Evolutionary conservation across 2,888 invertebrate species (phyloP), one percentile per base, ranked within the genome.

Genomic region (Gymnocheta viridis): DNA sequence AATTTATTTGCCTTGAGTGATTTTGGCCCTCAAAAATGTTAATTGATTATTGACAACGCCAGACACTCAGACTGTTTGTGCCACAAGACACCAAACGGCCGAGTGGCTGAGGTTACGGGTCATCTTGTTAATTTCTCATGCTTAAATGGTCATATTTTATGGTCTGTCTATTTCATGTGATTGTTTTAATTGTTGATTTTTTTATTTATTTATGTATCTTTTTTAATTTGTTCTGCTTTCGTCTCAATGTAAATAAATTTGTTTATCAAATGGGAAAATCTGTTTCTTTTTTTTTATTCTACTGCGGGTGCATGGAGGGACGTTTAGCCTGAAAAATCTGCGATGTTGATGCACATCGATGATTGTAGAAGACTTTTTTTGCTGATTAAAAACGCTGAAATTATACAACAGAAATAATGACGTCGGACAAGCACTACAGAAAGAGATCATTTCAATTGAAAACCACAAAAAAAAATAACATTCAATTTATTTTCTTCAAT

Each of bases 181-280:
- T 60, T 78, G 69, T 78, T 70, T 70, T 51, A 70, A 70, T 79
- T 66, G 49, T 12, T 67, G 10, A 73, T 58, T 67, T 44, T 38
- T n/a, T 24, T 69, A 32, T 32, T 32, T 32, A n/a, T 32, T 32
- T 32, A 32, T 7, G 7, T 32, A 4, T 32, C 32, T 80, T 66
- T n/a, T 60, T 66, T 47, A n/a, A n/a, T 58, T 10, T 56, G 14
- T 64, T 74, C 54, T 49, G 6, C 14, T 58, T 67, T 79, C 6
- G 19, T 56, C n/a, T 47, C 2, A 19, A 19, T 47, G n/a, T n/a
- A n/a, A n/a, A n/a, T n/a, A n/a, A n/a, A n/a, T 60, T 60, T 67
- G 49, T 22, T 29, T 27, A 78, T 27, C 38, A 58, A 69, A n/a
- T 29, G 12, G 47, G 4, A 27, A 56, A n/a, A 44, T 35, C 38